Evolutionary conservation across 2,797 vertebrate genomes (phyloP).

Genomic region (Dallia pectoralis): DNA sequence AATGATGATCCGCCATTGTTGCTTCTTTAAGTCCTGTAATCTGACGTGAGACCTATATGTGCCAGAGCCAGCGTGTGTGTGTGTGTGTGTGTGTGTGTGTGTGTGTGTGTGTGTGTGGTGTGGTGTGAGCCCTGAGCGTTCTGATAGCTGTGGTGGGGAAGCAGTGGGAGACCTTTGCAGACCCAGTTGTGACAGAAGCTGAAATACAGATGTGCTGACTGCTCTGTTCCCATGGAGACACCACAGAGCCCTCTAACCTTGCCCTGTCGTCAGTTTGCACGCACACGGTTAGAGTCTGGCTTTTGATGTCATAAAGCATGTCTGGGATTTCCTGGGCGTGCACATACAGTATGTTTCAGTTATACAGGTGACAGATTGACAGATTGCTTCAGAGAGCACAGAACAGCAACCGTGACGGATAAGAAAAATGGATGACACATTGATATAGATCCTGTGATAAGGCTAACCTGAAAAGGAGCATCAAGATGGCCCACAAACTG

Average conservation of each 20-base stretch:
- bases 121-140: neutral
- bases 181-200: slow-evolving; percentile 17
- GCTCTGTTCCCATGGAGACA: slow-evolving; percentile 48
- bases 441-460: no score
- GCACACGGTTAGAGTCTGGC: neutral
- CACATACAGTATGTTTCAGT: neutral
- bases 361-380: neutral
- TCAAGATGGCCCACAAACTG: no score
- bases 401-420: neutral
- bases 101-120: no score
- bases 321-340: neutral
- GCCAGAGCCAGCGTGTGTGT: neutral
- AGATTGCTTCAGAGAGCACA: neutral
- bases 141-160: slow-evolving; percentile 5
- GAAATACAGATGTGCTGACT: slow-evolving; percentile 31
- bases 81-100: neutral
- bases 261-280: neutral
- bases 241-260: neutral
- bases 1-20: neutral
- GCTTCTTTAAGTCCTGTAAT: neutral
- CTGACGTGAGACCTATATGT: slow-evolving; percentile 2
- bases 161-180: neutral
- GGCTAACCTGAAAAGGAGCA: no score
- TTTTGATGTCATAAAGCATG: neutral
- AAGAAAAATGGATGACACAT: neutral